A percentile compares a stretch with the other conserved stretches of the same genome.
Evolutionary conservation across 2,113 vertebrate species (phyloP).

Genomic region (Cervus canadensis): DNA sequence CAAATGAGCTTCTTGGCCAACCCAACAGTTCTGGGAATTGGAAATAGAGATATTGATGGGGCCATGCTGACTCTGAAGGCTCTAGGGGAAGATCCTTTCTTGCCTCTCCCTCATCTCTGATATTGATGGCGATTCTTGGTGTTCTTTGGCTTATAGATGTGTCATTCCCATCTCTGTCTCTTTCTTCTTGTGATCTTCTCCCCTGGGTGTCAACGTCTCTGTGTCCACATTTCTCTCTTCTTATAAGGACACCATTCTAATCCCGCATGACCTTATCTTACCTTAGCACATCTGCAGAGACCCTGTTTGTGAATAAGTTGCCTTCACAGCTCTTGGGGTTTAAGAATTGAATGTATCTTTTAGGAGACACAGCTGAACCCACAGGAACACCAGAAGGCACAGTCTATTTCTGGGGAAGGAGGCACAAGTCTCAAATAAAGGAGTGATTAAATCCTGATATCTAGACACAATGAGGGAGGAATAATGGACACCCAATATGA

Average conservation of each 20-base stretch:
- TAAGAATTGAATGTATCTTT: not conserved
- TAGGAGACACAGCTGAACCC: not conserved
- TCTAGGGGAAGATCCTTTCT: not conserved
- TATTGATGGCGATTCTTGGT: not conserved
- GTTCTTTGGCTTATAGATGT: not conserved
- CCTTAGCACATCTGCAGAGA: not conserved
- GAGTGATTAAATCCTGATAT: not conserved
- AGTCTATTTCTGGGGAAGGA: not conserved
- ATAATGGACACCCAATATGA: not conserved
- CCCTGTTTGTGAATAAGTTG: not conserved
- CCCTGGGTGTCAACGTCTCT: not conserved
- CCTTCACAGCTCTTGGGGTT: not conserved
- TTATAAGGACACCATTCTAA: not conserved
- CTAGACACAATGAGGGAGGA: not conserved
- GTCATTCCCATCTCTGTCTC: not conserved
- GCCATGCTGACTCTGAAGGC: not conserved
- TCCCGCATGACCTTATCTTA: not conserved
- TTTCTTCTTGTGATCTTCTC: not conserved
- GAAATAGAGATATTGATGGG: not conserved
- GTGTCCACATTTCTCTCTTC: not conserved
- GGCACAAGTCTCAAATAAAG: not conserved
- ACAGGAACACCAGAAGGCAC: not conserved
- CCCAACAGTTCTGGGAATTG: not conserved
- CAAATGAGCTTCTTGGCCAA: not conserved
- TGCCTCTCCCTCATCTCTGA: rapidly evolving